These are phyloP conservation scores for Macrotrachela quadricornifera DNA, from an alignment of 1,140 invertebrate genomes.

Conservation along the genomic window DNA sequence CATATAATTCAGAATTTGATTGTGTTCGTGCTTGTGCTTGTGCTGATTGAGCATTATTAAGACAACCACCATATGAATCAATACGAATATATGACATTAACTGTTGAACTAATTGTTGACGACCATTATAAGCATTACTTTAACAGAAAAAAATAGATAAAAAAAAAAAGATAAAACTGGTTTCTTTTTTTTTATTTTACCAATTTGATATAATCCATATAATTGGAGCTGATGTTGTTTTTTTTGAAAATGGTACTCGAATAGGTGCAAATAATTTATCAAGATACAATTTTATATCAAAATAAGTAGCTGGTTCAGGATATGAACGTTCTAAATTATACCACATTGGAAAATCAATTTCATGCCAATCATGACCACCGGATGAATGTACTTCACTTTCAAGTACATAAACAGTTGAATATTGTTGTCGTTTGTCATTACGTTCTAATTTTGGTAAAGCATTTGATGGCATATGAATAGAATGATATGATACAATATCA, in stretches of 20 bases:
- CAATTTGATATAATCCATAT: too few relatives aligned
- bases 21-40: background rate
- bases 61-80: slow-evolving; percentile 4
- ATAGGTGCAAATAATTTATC: background rate
- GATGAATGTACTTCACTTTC: background rate
- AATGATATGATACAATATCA: background rate
- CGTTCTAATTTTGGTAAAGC: too few relatives aligned
- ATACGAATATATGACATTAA: background rate
- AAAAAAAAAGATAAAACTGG: too few relatives aligned
- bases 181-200: too few relatives aligned
- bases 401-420: slow-evolving; percentile 4
- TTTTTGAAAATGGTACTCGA: too few relatives aligned
- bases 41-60: slow-evolving; percentile 11
- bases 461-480: too few relatives aligned
- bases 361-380: background rate
- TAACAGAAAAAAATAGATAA: too few relatives aligned
- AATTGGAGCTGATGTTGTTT: too few relatives aligned
- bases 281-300: background rate
- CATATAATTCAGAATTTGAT: background rate
- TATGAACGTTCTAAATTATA: background rate
- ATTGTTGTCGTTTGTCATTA: slow-evolving; percentile 1
- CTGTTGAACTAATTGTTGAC: background rate
- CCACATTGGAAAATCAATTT: background rate
- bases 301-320: background rate
- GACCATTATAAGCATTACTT: slow-evolving; percentile 2